Conservation (phyloP, 2,797 vertebrate genomes). For the Smutsia temminckii region DNA sequence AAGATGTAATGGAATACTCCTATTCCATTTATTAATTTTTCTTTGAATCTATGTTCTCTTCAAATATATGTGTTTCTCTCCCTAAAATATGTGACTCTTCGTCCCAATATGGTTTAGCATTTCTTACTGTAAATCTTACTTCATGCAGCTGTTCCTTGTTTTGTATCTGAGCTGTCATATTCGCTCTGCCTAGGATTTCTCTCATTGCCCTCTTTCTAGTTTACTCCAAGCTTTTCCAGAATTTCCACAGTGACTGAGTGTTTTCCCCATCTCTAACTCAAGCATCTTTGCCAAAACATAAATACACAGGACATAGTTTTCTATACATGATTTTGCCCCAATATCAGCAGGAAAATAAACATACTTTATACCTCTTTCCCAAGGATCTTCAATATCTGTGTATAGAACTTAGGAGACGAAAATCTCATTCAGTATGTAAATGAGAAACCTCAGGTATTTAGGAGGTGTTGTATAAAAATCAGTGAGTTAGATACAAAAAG, state of each 20-base stretch:
- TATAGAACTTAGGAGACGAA: not conserved
- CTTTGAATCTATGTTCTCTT: conserved; percentile 35
- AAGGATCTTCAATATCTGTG: not conserved
- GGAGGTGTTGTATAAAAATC: not conserved
- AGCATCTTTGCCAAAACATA: conserved; percentile 45
- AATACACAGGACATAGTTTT: conserved; percentile 6
- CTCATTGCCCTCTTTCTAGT: conserved; percentile 44
- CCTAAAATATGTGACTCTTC: conserved; percentile 44
- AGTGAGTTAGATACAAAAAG: not conserved
- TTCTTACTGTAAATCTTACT: conserved; percentile 56
- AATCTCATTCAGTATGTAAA: not conserved
- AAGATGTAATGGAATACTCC: conserved; percentile 16
- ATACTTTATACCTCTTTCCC: not conserved
- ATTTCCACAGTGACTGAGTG: conserved; percentile 32
- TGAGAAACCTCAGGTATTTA: not conserved
- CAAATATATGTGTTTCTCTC: conserved; percentile 35
- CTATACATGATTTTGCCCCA: not conserved
- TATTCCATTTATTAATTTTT: conserved; percentile 41
- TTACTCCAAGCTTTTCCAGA: conserved; percentile 35
- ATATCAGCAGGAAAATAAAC: conserved; percentile 19
- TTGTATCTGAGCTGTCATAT: conserved; percentile 21
- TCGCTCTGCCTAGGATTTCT: conserved; percentile 24
- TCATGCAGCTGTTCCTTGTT: conserved; percentile 33
- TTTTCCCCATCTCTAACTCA: conserved; percentile 16
- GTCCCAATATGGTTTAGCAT: conserved; percentile 34